phyloP scores from a whole-genome alignment of 2,113 vertebrate genomes.

The Alligator sinensis region DNA sequence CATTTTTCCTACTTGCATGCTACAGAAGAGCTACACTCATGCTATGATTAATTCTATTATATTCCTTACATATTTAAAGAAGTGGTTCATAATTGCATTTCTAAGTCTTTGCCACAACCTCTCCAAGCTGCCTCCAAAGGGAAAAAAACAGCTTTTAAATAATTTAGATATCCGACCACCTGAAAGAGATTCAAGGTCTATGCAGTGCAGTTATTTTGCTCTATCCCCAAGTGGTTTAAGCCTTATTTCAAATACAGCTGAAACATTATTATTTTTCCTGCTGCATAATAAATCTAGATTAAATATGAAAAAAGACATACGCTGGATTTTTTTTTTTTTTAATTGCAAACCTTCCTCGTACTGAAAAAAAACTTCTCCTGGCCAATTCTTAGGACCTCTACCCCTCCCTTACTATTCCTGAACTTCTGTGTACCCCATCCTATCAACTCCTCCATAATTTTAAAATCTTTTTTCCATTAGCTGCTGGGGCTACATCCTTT shows the following conservation, averaged over 20 bases:
- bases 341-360: background rate
- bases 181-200: constrained; percentile 29
- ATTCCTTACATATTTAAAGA: background rate
- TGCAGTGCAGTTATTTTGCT: background rate
- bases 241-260: constrained; percentile 27
- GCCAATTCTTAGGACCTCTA: background rate
- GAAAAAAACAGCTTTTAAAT: constrained; percentile 17
- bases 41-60: constrained; percentile 25
- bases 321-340: background rate
- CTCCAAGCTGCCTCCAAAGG: background rate
- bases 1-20: background rate
- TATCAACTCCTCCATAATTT: background rate
- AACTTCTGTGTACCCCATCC: background rate
- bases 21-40: background rate
- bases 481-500: background rate
- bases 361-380: constrained; percentile 2
- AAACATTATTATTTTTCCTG: background rate
- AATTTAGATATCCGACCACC: constrained; percentile 27
- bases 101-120: background rate
- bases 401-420: constrained; percentile 9
- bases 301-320: constrained; percentile 27
- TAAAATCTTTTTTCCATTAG: background rate
- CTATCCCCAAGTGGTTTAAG: constrained; percentile 24
- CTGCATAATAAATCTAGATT: constrained; percentile 30
- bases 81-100: background rate